Evolutionary conservation across 2,113 vertebrate genomes (phyloP).

Genomic region (Xyliphius kryptos): DNA sequence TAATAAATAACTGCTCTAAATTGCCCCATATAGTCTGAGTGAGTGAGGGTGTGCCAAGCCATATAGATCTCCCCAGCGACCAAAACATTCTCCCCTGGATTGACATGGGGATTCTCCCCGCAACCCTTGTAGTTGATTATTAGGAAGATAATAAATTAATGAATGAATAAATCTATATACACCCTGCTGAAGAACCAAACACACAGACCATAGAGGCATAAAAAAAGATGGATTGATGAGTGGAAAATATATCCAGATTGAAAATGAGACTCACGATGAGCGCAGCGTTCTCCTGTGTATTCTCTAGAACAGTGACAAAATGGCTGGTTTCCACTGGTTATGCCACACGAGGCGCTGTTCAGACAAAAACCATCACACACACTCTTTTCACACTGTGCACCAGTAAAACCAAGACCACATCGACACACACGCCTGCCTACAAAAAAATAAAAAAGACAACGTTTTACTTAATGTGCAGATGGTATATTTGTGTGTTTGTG

Average conservation of each 20-base stretch:
- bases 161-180: no score
- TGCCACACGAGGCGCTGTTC: constrained; percentile 71
- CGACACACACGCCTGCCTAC: constrained; percentile 77
- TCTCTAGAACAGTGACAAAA: constrained; percentile 69
- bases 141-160: no score
- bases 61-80: no score
- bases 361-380: constrained; percentile 75
- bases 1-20: no score
- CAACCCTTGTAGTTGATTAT: no score
- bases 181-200: neutral
- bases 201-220: neutral
- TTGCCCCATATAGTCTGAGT: no score
- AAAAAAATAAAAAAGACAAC: neutral
- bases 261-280: constrained; percentile 68
- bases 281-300: constrained; percentile 77
- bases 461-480: neutral
- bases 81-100: no score
- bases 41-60: no score
- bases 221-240: neutral
- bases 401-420: constrained; percentile 72
- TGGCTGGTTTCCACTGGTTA: constrained; percentile 77
- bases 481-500: neutral
- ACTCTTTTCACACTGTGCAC: constrained; percentile 67
- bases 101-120: no score
- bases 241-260: neutral